Conservation (phyloP, 2,888 invertebrate species). For the Silvanus unidentatus region DNA sequence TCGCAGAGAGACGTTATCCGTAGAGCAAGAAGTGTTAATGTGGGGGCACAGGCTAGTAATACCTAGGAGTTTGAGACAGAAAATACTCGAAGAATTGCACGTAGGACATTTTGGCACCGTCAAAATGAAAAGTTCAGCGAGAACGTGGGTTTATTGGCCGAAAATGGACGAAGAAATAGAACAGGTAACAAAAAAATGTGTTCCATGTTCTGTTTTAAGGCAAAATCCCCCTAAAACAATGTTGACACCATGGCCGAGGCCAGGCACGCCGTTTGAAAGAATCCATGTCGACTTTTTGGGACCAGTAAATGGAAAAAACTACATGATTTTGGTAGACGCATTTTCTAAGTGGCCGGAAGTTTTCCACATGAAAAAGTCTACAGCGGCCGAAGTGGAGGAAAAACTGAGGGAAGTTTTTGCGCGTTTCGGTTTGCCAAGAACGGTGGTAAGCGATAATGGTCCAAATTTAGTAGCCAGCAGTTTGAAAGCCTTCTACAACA, state of each 20-base stretch:
- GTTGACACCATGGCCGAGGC: not conserved
- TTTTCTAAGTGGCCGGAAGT: conserved; percentile 10
- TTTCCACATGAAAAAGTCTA: conserved; percentile 5
- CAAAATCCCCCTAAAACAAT: not conserved
- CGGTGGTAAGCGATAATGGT: conserved; percentile 10
- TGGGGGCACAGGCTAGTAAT: conserved; percentile 8
- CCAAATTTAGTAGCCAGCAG: conserved; percentile 9
- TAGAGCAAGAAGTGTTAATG: not conserved
- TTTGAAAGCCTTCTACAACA: conserved; percentile 6
- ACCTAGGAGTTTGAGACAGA: not conserved
- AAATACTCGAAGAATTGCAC: conserved; percentile 5
- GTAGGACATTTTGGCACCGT: conserved; percentile 6
- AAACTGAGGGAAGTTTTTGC: conserved; percentile 9
- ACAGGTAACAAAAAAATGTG: not conserved
- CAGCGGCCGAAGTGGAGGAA: conserved; percentile 2
- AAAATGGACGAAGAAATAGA: conserved; percentile 7
- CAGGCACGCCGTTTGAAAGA: not conserved
- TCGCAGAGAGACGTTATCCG: not conserved
- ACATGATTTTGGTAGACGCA: conserved; percentile 5
- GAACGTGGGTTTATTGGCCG: conserved; percentile 5
- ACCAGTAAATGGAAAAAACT: conserved; percentile 5
- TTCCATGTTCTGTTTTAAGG: not conserved
- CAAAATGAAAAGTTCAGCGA: conserved; percentile 3
- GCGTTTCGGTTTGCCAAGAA: conserved; percentile 9
- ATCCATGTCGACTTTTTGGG: conserved; percentile 10